Conservation (phyloP, 64 coral and sea anemone species). For the Stichodactyla mertensii region DNA sequence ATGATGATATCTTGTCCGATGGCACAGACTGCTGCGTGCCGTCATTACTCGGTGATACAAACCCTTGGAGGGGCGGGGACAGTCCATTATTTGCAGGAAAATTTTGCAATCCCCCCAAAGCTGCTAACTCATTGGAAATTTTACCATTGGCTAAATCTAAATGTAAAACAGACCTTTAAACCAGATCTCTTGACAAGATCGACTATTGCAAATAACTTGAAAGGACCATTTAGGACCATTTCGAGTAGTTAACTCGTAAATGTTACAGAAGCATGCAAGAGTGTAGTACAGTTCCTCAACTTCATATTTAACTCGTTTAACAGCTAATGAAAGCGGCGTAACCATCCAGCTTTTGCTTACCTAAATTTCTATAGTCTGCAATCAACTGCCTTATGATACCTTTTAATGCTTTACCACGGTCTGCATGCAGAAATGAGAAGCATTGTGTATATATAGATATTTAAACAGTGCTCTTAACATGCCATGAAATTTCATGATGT, state of each 20-base stretch:
- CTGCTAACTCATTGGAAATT: conserved; percentile 5
- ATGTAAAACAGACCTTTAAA: not conserved
- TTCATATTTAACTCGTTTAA: too few species aligned
- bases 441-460: not conserved
- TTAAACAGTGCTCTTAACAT: too few species aligned
- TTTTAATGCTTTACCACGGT: conserved; percentile 9
- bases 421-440: not conserved
- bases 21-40: not conserved
- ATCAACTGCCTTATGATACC: conserved; percentile 14
- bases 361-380: conserved; percentile 15
- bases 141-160: conserved; percentile 10
- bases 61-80: not conserved
- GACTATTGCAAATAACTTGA: too few species aligned
- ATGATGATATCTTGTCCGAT: not conserved
- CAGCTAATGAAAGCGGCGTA: not conserved
- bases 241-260: too few species aligned
- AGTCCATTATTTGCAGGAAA: not conserved
- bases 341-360: not conserved
- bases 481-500: too few species aligned
- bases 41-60: not conserved
- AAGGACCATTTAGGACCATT: too few species aligned
- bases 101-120: not conserved
- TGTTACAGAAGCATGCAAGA: too few species aligned
- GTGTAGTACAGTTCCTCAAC: too few species aligned
- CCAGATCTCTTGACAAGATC: too few species aligned